Base-by-base conservation (phyloP, 2,113 vertebrate genomes). In the Ameiurus melas region DNA sequence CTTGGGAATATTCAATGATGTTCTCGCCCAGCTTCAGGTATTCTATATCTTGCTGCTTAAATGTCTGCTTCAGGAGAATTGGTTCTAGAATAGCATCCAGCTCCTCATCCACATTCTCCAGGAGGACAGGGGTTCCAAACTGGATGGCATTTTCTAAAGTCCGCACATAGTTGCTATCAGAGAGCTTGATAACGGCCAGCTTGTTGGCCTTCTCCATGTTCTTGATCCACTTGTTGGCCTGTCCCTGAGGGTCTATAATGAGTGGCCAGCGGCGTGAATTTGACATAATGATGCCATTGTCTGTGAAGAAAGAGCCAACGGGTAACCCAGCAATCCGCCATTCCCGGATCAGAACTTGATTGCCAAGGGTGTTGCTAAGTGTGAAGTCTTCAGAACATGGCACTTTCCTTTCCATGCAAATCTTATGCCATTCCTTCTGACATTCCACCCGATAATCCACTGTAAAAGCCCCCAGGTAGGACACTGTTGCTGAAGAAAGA, bases 211-310 rank as follows among this genome's bases (percentile, higher is more conserved):
- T 98, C 92, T 99, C 97, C 97, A 98, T 97, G 88, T 98, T 98
- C 90, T 97, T 99, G 85, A 99, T 89, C 98, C 98, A 99, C 55
- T 97, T 98, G 92, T 98, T 98, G 91, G 98, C 97, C 92, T 99
- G 98, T 39, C 97, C 96, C 92, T 99, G 98, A 84, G 98, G 97
- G 90, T 99, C 98, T 77, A 99, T 98, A 96, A 99, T 99, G 64
- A 99, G 93, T 64, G 98, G 93, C 97, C 97, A 99, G 4, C 96
- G 95, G 36, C 96, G 96, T 9, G 97, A 99, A 91, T 97, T 97
- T 79, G 96, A 97, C 84, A 97, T 96, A 55, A 99, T 98, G 86
- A 99, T 96, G 39, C 97, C 97, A 7, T 99, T 99, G 91, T 99
- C 98, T 14, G 95, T 94, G 36, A 97, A 99, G 92, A 98, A 99